phyloP scores from a whole-genome alignment of 1,140 invertebrate genomes.

The Brachionus koreanus region DNA sequence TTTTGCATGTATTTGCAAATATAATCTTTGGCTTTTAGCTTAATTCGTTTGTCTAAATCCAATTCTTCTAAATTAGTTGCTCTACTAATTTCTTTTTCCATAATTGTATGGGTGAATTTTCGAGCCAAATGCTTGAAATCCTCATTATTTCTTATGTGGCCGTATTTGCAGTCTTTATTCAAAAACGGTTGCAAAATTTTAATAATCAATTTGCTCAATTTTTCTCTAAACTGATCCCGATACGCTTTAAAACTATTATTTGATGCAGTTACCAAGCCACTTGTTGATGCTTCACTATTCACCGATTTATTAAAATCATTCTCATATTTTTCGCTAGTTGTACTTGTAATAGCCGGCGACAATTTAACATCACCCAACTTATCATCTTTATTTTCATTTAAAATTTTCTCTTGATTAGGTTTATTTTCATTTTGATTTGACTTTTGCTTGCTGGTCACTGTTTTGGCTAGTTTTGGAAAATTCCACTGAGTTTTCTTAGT shows the following conservation, averaged over 20 bases:
- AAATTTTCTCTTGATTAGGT: slow-evolving; percentile 54
- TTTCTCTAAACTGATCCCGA: slow-evolving; percentile 50
- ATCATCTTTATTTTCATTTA: slow-evolving; percentile 61
- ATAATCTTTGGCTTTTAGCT: slow-evolving; percentile 70
- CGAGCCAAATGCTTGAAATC: slow-evolving; percentile 92
- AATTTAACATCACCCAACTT: slow-evolving; percentile 61
- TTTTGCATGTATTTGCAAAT: slow-evolving; percentile 92
- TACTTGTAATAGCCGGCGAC: slow-evolving; percentile 54
- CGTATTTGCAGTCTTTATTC: slow-evolving; percentile 75
- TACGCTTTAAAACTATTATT: slow-evolving; percentile 64
- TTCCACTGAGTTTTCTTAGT: slow-evolving; percentile 80
- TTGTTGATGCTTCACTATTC: not conserved
- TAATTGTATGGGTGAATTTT: slow-evolving; percentile 94
- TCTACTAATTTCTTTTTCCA: slow-evolving; percentile 82
- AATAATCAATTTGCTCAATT: slow-evolving; percentile 69
- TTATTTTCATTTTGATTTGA: slow-evolving; percentile 43
- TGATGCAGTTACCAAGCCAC: not conserved
- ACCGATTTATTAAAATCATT: slow-evolving; percentile 67
- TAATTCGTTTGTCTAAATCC: slow-evolving; percentile 1
- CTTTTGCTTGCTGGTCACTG: slow-evolving; percentile 45
- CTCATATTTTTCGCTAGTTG: slow-evolving; percentile 70
- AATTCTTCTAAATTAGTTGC: slow-evolving; percentile 7
- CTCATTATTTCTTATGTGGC: slow-evolving; percentile 78
- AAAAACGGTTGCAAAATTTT: slow-evolving; percentile 82
- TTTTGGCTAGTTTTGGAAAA: slow-evolving; percentile 65